These are phyloP conservation scores for Zaprionus kolodkinae DNA, from an alignment of 1,140 invertebrate genomes.

Conservation along the genomic window DNA sequence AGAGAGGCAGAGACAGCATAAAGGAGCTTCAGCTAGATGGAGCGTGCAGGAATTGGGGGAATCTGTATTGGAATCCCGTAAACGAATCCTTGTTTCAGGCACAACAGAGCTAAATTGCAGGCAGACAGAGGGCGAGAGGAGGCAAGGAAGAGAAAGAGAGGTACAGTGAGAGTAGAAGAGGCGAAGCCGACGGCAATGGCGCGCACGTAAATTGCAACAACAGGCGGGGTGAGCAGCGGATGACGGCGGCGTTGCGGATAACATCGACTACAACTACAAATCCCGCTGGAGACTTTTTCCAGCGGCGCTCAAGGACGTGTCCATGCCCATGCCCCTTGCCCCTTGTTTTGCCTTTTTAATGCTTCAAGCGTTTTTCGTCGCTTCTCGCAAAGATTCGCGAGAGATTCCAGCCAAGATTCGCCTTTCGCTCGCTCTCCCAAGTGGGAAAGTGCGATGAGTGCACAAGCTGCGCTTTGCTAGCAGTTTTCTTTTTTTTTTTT, in stretches of 20 bases:
- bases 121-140: slow-evolving; percentile 12
- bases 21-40: background rate
- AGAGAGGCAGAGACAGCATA: background rate
- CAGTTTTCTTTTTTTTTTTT: too few relatives aligned
- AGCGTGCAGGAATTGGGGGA: slow-evolving; percentile 14
- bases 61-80: slow-evolving; percentile 48
- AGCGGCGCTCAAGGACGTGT: slow-evolving; percentile 46
- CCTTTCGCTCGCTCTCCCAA: slow-evolving; percentile 35
- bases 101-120: slow-evolving; percentile 58
- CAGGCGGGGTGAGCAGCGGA: slow-evolving; percentile 2
- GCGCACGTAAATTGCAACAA: slow-evolving; percentile 69
- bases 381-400: slow-evolving; percentile 6
- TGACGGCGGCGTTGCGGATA: background rate
- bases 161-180: too few relatives aligned
- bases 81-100: slow-evolving; percentile 35
- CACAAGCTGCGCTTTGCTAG: slow-evolving; percentile 74
- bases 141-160: background rate
- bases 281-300: slow-evolving; percentile 43
- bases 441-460: slow-evolving; percentile 55
- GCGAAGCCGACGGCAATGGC: slow-evolving; percentile 24
- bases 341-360: slow-evolving; percentile 17
- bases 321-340: slow-evolving; percentile 10
- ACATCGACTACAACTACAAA: slow-evolving; percentile 24
- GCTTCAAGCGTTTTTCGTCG: slow-evolving; percentile 22
- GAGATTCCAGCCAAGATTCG: slow-evolving; percentile 40